Evolutionary conservation across 2,113 vertebrate species (phyloP).

Genomic region (Aspidoscelis tigris): DNA sequence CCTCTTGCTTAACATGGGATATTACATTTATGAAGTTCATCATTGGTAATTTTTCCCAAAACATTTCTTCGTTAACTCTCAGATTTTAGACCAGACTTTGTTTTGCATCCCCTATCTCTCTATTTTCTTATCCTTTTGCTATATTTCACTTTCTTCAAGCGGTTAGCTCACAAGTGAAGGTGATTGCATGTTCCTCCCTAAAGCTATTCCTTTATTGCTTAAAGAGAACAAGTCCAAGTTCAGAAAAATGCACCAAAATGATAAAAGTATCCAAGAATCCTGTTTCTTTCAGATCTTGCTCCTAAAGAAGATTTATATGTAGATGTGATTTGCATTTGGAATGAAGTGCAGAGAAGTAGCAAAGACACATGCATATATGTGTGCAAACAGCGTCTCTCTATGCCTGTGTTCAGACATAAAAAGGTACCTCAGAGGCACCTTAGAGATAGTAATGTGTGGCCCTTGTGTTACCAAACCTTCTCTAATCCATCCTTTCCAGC

Average conservation of each 20-base stretch:
- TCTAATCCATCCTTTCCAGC: no score
- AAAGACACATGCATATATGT: background rate
- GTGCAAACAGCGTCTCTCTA: background rate
- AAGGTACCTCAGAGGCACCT: no score
- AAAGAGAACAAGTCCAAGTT: constrained; percentile 8
- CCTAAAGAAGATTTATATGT: background rate
- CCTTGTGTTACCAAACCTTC: no score
- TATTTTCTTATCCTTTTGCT: no score
- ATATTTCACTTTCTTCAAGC: background rate
- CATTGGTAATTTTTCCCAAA: no score
- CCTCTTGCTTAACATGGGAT: no score
- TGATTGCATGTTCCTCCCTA: background rate
- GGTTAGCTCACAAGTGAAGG: background rate
- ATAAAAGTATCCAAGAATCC: background rate
- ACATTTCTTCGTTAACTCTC: no score
- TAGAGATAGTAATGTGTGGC: no score
- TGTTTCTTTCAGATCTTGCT: background rate
- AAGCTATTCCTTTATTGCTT: background rate
- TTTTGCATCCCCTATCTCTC: no score
- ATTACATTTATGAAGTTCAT: no score
- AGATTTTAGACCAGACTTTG: no score
- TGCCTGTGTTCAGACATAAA: no score
- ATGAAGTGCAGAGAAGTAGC: background rate
- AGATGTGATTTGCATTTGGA: background rate
- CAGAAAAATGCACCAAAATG: constrained; percentile 4